Evolutionary conservation across 2,888 invertebrate genomes (phyloP), one percentile per base, ranked within the genome.

Genomic region (Andrena fulva): DNA sequence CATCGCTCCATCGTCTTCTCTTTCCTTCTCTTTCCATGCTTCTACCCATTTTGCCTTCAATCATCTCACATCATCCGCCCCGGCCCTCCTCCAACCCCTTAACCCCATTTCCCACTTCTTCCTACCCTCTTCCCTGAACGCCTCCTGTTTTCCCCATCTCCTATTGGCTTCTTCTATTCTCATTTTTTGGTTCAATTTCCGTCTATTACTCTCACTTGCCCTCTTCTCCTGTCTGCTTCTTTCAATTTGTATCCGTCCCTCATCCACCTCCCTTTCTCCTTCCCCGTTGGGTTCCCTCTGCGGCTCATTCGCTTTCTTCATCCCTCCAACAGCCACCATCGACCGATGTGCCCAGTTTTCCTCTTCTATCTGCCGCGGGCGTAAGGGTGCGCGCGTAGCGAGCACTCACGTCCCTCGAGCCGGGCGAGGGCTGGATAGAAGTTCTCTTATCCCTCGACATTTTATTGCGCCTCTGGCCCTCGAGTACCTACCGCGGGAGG

Each of bases 381-480:
- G 75, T 85, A 80, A 87, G 89, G 87, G 85, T 82, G 85, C 85
- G 84, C 88, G 82, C 82, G 70, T 75, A 80, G 75, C 78, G 77
- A 86, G 75, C 81, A 77, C 81, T 84, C 82, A 33, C 81, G 67
- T 76, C 66, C 80, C 52, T 56, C 63, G 62, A 77, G 77, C 72
- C 42, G 77, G 83, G 78, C 80, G 82, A 74, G 86, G 64, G 54
- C 67, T 73, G 60, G 82, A 78, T 82, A 70, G 76, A 67, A 59
- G 64, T 85, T 75, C 82, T 76, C 79, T 86, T 78, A 82, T 82
- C 79, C 81, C 80, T 79, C 66, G 63, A 48, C 77, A 68, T 80
- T 85, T 85, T 87, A 83, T 80, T 77, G 48, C 77, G 60, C 79
- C 82, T 80, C 77, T 63, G 80, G 73, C 59, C 71, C 69, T 75